Conservation (phyloP, 2,888 invertebrate species). For the Pristionchus exspectatus region DNA sequence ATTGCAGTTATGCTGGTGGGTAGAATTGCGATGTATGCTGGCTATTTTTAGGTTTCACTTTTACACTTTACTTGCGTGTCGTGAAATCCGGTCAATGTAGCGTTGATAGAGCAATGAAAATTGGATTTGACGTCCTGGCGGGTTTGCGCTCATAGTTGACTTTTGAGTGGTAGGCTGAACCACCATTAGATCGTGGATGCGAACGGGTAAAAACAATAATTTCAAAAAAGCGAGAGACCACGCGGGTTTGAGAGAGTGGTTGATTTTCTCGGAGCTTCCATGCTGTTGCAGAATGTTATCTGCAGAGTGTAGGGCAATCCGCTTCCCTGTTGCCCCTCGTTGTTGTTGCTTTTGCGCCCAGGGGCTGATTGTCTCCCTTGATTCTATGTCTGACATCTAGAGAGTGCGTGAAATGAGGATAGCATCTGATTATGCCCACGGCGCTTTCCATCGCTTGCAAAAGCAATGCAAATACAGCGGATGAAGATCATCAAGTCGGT, state of each 20-base stretch:
- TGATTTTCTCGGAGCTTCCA: no score
- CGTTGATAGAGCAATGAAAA: no score
- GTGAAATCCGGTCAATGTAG: no score
- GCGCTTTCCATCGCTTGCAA: background rate
- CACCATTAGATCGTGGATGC: no score
- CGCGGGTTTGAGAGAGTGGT: no score
- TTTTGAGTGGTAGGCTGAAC: no score
- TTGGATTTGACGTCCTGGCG: no score
- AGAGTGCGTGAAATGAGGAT: background rate
- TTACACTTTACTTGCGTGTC: no score
- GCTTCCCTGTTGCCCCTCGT: background rate
- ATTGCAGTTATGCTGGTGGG: background rate
- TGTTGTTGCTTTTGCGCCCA: background rate
- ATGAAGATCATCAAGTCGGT: background rate
- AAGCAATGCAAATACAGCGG: background rate
- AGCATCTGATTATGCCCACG: background rate
- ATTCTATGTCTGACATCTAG: background rate
- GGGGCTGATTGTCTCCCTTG: background rate
- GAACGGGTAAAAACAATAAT: no score
- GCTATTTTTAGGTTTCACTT: no score
- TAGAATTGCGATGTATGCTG: background rate
- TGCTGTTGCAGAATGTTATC: background rate
- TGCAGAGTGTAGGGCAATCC: background rate
- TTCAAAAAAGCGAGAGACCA: no score
- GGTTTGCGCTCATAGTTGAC: no score